These are phyloP conservation scores for Holothuria scabra DNA, from an alignment of 53 echinoderm and acorn worm genomes.

Conservation along the genomic window DNA sequence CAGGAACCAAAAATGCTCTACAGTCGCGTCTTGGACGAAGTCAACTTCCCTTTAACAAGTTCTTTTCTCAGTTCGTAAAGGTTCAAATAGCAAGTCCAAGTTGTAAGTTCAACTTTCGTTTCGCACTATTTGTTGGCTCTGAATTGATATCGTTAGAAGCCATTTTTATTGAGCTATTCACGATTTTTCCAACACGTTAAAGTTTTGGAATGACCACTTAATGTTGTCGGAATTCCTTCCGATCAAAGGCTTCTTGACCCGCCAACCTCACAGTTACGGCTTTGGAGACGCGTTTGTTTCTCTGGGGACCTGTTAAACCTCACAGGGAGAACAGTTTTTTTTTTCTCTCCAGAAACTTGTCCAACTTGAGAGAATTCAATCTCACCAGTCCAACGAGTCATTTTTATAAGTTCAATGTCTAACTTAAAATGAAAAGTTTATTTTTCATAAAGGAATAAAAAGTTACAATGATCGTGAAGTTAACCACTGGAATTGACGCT, in stretches of 20 bases:
- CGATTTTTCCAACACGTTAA: slow-evolving; percentile 42
- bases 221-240: slow-evolving; percentile 14
- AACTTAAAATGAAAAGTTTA: too few relatives aligned
- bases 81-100: background rate
- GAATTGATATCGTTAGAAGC: background rate
- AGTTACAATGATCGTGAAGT: too few relatives aligned
- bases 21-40: too few relatives aligned
- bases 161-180: slow-evolving; percentile 37
- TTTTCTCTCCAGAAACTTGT: too few relatives aligned
- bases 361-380: too few relatives aligned
- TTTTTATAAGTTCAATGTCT: too few relatives aligned
- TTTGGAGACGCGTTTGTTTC: background rate
- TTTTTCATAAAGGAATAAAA: too few relatives aligned
- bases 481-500: too few relatives aligned
- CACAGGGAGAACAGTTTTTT: slow-evolving; percentile 24
- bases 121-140: background rate
- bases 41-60: too few relatives aligned
- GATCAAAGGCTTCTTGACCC: slow-evolving; percentile 35
- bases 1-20: too few relatives aligned
- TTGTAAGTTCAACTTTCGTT: slow-evolving; percentile 3
- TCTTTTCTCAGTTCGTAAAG: too few relatives aligned
- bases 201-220: slow-evolving; percentile 42
- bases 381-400: too few relatives aligned
- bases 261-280: slow-evolving; percentile 36
- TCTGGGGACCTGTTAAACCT: slow-evolving; percentile 24